A percentile compares a stretch with the other conserved stretches of the same genome.
Evolutionary conservation across 2,888 invertebrate species (phyloP).

Genomic region (Alloplasta piceator): DNA sequence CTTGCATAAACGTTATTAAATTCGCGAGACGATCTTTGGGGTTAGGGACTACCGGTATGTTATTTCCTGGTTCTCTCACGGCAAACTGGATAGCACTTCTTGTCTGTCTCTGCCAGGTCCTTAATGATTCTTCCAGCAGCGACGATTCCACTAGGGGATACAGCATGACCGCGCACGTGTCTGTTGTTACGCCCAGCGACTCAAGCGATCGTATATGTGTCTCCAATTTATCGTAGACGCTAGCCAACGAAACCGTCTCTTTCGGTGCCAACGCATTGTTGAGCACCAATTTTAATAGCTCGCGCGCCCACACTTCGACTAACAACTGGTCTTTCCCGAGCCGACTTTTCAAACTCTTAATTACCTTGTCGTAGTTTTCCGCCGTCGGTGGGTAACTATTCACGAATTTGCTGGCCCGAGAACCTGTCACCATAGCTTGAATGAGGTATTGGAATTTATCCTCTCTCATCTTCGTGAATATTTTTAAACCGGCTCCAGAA

Average conservation of each 20-base stretch:
- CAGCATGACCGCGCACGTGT: slow-evolving; percentile 70
- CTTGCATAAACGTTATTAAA: slow-evolving; percentile 47
- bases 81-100: slow-evolving; percentile 33
- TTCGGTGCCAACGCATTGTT: slow-evolving; percentile 61
- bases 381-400: slow-evolving; percentile 69
- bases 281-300: slow-evolving; percentile 72
- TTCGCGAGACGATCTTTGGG: slow-evolving; percentile 49
- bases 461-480: too few species aligned
- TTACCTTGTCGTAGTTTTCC: slow-evolving; percentile 72
- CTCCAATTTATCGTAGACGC: slow-evolving; percentile 72
- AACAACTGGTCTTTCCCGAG: slow-evolving; percentile 73
- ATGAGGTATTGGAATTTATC: too few species aligned
- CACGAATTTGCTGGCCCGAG: slow-evolving; percentile 68
- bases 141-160: slow-evolving; percentile 72
- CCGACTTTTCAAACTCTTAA: slow-evolving; percentile 68
- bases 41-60: neutral
- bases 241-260: slow-evolving; percentile 53
- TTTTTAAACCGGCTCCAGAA: too few species aligned
- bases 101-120: slow-evolving; percentile 64
- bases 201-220: slow-evolving; percentile 71
- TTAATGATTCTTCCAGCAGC: slow-evolving; percentile 68
- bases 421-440: too few species aligned
- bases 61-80: slow-evolving; percentile 31
- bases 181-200: slow-evolving; percentile 67
- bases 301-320: slow-evolving; percentile 74